These are phyloP conservation scores for Petrosia ficiformis DNA, from an alignment of 37 sponge, comb jelly and placozoan species.

Conservation along the genomic window DNA sequence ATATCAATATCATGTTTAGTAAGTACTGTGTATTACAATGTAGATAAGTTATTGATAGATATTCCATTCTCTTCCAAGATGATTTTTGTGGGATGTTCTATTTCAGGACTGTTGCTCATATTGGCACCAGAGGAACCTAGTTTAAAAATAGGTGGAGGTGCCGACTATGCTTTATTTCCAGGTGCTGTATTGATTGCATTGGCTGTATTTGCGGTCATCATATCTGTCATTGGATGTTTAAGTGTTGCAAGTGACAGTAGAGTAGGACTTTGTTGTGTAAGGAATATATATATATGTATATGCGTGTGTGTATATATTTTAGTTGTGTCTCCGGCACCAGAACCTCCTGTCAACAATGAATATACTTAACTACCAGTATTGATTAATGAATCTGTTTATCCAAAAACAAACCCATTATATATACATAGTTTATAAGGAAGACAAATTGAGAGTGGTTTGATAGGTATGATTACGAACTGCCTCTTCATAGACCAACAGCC, in stretches of 20 bases:
- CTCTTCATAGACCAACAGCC: no score
- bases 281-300: no score
- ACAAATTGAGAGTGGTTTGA: no score
- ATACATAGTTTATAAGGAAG: no score
- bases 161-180: slow-evolving; percentile 19
- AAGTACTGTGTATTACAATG: background rate
- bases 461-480: no score
- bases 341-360: no score
- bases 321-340: no score
- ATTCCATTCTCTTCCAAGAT: slow-evolving; percentile 5
- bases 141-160: background rate
- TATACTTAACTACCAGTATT: no score
- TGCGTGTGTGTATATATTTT: no score
- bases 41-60: background rate
- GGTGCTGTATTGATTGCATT: background rate
- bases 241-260: slow-evolving; percentile 9
- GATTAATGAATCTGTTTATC: no score
- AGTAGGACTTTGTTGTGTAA: no score
- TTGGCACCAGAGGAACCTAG: slow-evolving; percentile 32
- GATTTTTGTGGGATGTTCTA: background rate
- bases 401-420: no score
- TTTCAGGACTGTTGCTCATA: slow-evolving; percentile 16
- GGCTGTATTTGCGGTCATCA: background rate
- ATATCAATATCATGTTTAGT: slow-evolving; percentile 14
- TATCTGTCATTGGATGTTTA: slow-evolving; percentile 16